Evolutionary conservation across 2,888 invertebrate genomes (phyloP).

Genomic region (Boloria euphrosyne): DNA sequence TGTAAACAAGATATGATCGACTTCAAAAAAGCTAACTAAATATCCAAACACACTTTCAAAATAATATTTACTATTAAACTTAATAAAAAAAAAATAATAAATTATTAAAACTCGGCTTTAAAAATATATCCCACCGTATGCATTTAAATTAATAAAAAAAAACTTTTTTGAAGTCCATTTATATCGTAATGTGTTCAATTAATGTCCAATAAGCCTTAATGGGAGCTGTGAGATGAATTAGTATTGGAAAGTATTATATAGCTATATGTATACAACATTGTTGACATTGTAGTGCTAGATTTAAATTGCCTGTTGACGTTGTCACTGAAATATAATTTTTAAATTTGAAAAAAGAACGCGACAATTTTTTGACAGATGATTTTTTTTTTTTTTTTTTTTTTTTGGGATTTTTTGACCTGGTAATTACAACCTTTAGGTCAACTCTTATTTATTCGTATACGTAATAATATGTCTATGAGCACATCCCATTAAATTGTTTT

Average conservation of each 20-base stretch:
- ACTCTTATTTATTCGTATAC: too few species aligned
- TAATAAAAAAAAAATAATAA: background rate
- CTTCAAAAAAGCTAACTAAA: constrained; percentile 22
- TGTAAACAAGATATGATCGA: constrained; percentile 36
- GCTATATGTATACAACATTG: constrained; percentile 41
- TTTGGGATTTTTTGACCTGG: too few species aligned
- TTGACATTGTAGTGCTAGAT: constrained; percentile 24
- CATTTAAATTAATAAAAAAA: background rate
- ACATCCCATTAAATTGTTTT: too few species aligned
- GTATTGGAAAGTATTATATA: constrained; percentile 46
- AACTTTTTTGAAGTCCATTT: constrained; percentile 44
- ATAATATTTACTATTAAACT: background rate
- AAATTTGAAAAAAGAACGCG: background rate
- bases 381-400: too few species aligned
- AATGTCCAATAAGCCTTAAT: constrained; percentile 73
- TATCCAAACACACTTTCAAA: background rate
- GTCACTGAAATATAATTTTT: background rate
- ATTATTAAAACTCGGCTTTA: too few species aligned
- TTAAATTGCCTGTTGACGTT: constrained; percentile 9
- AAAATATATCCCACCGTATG: constrained; percentile 2
- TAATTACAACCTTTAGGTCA: too few species aligned
- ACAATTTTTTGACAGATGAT: constrained; percentile 14
- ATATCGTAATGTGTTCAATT: constrained; percentile 63
- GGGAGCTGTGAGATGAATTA: constrained; percentile 77
- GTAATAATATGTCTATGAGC: too few species aligned